Percentiles rank a stretch among this genome's conserved stretches.
Conservation (phyloP, 2,113 vertebrate genomes). For the Ageneiosus marmoratus region DNA sequence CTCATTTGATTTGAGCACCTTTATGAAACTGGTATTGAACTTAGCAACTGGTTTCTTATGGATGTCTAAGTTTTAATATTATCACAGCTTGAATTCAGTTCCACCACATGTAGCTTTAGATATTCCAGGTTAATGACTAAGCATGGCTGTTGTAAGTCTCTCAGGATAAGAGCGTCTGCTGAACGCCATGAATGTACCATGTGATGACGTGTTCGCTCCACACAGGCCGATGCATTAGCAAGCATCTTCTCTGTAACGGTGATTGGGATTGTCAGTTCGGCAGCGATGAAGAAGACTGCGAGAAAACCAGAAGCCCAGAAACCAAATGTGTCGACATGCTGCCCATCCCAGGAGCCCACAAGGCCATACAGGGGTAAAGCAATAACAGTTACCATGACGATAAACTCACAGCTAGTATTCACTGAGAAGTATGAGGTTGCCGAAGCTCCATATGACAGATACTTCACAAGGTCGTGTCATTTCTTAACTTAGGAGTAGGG, state of each 20-base stretch:
- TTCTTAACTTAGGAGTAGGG: not conserved
- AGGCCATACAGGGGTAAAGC: conserved; percentile 51
- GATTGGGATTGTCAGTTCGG: conserved; percentile 80
- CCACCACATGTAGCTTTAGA: no score
- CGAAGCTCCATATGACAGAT: not conserved
- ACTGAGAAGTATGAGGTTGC: not conserved
- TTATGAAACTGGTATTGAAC: not conserved
- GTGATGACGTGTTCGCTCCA: not conserved
- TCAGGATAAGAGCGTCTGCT: no score
- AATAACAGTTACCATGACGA: not conserved
- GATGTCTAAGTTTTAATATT: no score
- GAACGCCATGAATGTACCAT: no score
- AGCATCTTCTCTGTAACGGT: conserved; percentile 83
- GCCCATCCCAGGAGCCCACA: conserved; percentile 79
- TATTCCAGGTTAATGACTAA: no score
- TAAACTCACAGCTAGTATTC: no score
- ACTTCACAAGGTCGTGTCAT: not conserved
- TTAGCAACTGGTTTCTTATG: no score
- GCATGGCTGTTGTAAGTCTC: no score
- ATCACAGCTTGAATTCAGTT: no score
- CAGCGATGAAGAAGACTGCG: conserved; percentile 82
- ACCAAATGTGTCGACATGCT: conserved; percentile 75
- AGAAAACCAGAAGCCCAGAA: conserved; percentile 48
- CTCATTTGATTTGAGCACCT: not conserved
- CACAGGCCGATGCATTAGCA: conserved; percentile 85